phyloP scores from a whole-genome alignment of 2,888 invertebrate species.

The Cosmia pyralina region DNA sequence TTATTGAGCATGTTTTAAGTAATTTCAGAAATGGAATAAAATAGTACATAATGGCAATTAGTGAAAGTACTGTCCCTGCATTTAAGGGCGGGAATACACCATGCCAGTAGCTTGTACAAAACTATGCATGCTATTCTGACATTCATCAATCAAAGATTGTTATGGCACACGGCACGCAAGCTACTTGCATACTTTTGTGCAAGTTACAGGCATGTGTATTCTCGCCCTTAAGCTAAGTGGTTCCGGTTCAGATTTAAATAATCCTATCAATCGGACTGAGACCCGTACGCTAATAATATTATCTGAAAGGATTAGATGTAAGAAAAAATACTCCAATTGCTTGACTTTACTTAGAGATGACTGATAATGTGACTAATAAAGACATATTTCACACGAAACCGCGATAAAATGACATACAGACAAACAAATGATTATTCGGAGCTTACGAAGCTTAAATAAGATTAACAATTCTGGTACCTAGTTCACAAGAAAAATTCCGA shows the following conservation, averaged over 20 bases:
- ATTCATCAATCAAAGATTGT: too few relatives aligned
- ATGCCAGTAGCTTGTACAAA: too few relatives aligned
- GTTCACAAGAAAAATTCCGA: conserved; percentile 66
- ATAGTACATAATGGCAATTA: neutral
- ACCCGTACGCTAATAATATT: neutral
- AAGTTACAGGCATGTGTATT: too few relatives aligned
- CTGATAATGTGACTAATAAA: conserved; percentile 46
- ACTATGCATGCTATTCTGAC: too few relatives aligned
- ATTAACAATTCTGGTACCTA: conserved; percentile 68
- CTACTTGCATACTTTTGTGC: too few relatives aligned
- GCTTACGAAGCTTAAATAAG: conserved; percentile 65
- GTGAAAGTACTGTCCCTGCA: neutral
- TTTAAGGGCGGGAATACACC: neutral
- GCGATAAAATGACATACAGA: conserved; percentile 57
- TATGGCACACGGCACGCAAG: too few relatives aligned
- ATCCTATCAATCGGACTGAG: neutral
- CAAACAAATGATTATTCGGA: conserved; percentile 61
- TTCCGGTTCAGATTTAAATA: neutral
- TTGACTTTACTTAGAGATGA: neutral
- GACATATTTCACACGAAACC: conserved; percentile 58
- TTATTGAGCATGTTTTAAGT: neutral
- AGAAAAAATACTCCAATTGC: neutral
- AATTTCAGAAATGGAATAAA: neutral
- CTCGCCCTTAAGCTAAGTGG: too few relatives aligned
- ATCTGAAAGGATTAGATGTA: conserved; percentile 2